Evolutionary conservation across 2,113 vertebrate genomes (phyloP).

Genomic region (Mohoua ochrocephala): DNA sequence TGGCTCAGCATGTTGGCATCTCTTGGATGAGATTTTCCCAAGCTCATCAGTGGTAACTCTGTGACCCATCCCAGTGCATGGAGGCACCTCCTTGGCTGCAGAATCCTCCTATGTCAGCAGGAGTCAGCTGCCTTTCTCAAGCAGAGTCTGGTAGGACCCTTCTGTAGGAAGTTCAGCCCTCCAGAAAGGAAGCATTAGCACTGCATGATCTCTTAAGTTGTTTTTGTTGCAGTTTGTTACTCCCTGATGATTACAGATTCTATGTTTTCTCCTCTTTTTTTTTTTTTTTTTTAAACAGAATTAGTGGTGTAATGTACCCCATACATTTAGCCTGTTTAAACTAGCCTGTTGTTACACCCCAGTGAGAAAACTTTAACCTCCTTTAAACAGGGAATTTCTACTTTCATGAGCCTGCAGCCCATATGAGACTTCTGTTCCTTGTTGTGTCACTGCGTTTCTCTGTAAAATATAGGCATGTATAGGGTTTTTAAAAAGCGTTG

Average conservation of each 20-base stretch:
- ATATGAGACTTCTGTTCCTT: neutral
- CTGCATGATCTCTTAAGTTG: neutral
- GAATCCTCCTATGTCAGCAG: neutral
- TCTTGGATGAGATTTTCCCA: neutral
- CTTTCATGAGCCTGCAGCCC: neutral
- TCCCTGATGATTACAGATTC: neutral
- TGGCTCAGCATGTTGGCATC: accelerated
- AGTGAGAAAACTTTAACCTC: neutral
- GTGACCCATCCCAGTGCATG: neutral
- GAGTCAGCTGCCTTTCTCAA: neutral
- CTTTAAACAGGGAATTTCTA: neutral
- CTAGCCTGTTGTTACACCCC: neutral
- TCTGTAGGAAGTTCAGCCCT: neutral
- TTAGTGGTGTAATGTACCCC: neutral
- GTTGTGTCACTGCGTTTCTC: neutral
- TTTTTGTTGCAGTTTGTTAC: neutral
- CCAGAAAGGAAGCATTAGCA: neutral
- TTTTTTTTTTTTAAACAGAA: neutral
- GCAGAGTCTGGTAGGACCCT: neutral
- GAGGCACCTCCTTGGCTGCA: neutral
- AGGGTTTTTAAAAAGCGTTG: neutral
- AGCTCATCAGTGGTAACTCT: neutral
- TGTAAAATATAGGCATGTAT: neutral
- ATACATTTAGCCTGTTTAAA: neutral
- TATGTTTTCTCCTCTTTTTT: neutral